These are phyloP conservation scores for Masnerella sp. DNA, from an alignment of 2,888 invertebrate species.

Conservation along the genomic window DNA sequence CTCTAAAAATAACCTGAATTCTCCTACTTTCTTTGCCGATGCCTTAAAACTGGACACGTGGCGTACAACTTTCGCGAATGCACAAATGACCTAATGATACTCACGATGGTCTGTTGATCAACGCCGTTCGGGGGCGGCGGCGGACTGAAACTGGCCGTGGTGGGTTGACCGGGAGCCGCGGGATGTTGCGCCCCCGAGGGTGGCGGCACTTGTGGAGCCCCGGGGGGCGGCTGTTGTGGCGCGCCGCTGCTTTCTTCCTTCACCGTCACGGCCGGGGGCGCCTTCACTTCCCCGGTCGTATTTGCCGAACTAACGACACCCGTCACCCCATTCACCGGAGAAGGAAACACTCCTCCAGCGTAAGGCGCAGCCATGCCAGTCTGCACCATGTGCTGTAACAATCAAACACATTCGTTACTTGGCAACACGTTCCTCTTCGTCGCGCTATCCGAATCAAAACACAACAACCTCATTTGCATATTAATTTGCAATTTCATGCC, in stretches of 20 bases:
- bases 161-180: conserved; percentile 72
- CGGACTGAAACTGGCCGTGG: conserved; percentile 79
- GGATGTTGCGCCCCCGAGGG: conserved; percentile 71
- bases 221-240: conserved; percentile 71
- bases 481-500: background rate
- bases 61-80: no score
- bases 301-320: conserved; percentile 78
- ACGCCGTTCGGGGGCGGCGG: conserved; percentile 80
- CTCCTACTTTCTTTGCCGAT: no score
- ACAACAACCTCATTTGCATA: background rate
- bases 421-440: conserved; percentile 15
- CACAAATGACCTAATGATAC: no score
- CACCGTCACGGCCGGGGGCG: conserved; percentile 77
- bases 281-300: conserved; percentile 78
- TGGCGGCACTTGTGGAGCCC: conserved; percentile 76
- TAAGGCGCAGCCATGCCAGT: conserved; percentile 90
- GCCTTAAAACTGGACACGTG: no score
- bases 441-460: background rate
- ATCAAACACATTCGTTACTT: conserved; percentile 63
- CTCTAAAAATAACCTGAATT: no score
- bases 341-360: conserved; percentile 80
- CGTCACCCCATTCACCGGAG: conserved; percentile 79
- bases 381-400: conserved; percentile 94
- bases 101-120: conserved; percentile 76
- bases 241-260: conserved; percentile 75